A percentile compares a stretch with the other conserved stretches of the same genome.
These are phyloP conservation scores for Pelosia muscerda DNA, from an alignment of 2,888 invertebrate species.

Conservation along the genomic window DNA sequence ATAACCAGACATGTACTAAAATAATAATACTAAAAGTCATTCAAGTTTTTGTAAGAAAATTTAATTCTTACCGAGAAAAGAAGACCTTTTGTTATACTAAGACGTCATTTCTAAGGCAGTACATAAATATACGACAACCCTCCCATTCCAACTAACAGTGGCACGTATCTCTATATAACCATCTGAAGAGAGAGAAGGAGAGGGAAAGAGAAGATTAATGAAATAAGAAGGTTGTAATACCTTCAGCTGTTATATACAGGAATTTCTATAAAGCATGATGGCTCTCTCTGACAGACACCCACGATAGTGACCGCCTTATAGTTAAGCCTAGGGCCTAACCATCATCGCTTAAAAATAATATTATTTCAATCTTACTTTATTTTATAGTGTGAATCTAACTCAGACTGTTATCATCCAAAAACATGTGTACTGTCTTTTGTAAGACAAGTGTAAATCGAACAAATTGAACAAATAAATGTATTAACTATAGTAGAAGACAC, in stretches of 20 bases:
- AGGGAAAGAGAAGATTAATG: not conserved
- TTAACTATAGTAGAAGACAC: too few species aligned
- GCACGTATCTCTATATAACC: not conserved
- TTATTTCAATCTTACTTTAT: too few species aligned
- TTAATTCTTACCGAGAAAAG: not conserved
- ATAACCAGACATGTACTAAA: not conserved
- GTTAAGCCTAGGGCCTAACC: not conserved
- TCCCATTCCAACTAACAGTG: not conserved
- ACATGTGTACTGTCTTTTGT: too few species aligned
- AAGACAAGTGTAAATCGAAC: too few species aligned
- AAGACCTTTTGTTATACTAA: not conserved
- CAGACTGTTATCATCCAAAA: too few species aligned
- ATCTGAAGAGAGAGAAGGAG: not conserved
- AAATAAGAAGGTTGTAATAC: not conserved
- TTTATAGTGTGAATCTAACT: too few species aligned
- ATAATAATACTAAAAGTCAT: conserved; percentile 4
- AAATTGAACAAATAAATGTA: too few species aligned
- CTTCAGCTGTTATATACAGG: not conserved
- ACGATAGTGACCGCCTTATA: not conserved
- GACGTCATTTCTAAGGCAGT: not conserved
- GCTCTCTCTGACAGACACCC: not conserved
- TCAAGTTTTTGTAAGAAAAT: not conserved
- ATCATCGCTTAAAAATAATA: too few species aligned
- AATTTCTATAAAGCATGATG: not conserved
- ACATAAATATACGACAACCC: not conserved